phyloP scores from a whole-genome alignment of 2,888 invertebrate species.

The Sinohyriopsis cumingii region DNA sequence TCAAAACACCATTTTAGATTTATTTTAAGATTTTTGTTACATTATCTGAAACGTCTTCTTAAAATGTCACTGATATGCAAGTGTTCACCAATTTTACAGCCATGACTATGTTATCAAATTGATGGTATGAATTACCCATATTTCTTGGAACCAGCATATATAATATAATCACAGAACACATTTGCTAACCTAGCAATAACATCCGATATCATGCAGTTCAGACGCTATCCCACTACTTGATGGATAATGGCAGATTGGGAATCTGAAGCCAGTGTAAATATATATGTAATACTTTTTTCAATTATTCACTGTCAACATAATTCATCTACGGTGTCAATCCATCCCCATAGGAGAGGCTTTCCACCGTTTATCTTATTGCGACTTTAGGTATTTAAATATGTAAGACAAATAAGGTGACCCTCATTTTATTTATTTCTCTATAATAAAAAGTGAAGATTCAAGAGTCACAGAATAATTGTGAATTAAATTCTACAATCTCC shows the following conservation, averaged over 20 bases:
- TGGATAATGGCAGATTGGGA: slow-evolving; percentile 17
- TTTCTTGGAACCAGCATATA: slow-evolving; percentile 25
- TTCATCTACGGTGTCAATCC: slow-evolving; percentile 25
- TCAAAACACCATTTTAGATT: too few relatives aligned
- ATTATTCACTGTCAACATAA: slow-evolving; percentile 11
- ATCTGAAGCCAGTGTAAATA: slow-evolving; percentile 33
- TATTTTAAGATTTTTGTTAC: too few relatives aligned
- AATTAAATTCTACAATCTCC: slow-evolving; percentile 6
- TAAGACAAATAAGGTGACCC: slow-evolving; percentile 21
- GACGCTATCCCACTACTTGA: slow-evolving; percentile 14
- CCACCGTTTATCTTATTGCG: slow-evolving; percentile 12
- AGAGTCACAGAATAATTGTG: too few relatives aligned
- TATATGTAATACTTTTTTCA: slow-evolving; percentile 20
- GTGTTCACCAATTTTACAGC: too few relatives aligned
- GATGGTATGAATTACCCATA: slow-evolving; percentile 21
- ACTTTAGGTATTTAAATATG: slow-evolving; percentile 21
- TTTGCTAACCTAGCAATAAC: slow-evolving; percentile 10
- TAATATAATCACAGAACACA: slow-evolving; percentile 18
- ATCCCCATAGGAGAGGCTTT: slow-evolving; percentile 9
- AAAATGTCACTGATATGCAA: too few relatives aligned
- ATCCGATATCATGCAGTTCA: slow-evolving; percentile 21
- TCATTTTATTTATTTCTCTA: slow-evolving; percentile 12
- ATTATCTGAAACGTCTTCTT: too few relatives aligned
- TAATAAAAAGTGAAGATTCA: not conserved
- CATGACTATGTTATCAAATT: not conserved